phyloP scores from a whole-genome alignment of 2,113 vertebrate species.

The Strix uralensis region DNA sequence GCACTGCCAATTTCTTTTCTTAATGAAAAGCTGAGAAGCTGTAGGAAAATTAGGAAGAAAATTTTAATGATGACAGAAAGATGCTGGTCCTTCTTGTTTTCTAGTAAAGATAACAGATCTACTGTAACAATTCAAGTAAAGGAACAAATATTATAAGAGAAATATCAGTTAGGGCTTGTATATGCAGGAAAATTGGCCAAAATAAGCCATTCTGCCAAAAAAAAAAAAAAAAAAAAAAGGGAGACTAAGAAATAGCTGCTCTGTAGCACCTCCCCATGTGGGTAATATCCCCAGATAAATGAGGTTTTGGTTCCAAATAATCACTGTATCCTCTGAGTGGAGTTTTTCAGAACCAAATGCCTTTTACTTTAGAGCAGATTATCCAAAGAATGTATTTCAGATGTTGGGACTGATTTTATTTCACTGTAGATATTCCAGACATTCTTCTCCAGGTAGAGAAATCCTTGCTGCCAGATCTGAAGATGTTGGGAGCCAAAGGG shows the following conservation, averaged over 20 bases:
- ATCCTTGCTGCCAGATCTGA: not conserved
- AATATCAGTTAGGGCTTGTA: not conserved
- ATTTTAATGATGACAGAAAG: not conserved
- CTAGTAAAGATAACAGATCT: not conserved
- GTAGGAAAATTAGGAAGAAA: not conserved
- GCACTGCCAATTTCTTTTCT: not conserved
- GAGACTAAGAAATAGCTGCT: not conserved
- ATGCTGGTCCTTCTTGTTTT: not conserved
- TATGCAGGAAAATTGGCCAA: not conserved
- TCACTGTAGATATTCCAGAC: not conserved
- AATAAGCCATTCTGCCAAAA: not conserved
- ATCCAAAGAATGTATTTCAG: not conserved
- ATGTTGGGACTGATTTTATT: not conserved
- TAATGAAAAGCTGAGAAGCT: not conserved
- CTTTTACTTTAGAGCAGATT: not conserved
- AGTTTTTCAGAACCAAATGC: not conserved
- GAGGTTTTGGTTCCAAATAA: not conserved
- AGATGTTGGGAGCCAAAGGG: not conserved
- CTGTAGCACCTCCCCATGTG: not conserved
- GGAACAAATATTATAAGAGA: not conserved
- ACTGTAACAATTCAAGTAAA: not conserved
- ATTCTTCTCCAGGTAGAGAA: not conserved
- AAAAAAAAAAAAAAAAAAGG: not conserved
- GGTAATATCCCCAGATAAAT: not conserved
- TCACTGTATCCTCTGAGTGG: not conserved